Conservation (phyloP, 2,888 invertebrate species). For the Zele albiditarsus region DNA sequence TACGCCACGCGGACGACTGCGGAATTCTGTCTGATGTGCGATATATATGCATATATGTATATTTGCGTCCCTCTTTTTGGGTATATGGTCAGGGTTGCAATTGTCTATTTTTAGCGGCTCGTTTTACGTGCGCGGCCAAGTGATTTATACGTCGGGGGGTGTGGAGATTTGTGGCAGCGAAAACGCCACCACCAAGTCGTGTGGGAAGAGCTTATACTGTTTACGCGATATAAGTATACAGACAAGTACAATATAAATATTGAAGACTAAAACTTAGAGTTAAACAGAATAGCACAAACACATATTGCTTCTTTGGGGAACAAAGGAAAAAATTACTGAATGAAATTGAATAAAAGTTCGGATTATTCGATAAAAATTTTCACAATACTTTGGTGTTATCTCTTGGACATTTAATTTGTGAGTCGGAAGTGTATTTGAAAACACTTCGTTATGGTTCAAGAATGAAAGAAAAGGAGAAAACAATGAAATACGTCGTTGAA, state of each 20-base stretch:
- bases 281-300: too few species aligned
- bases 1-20: not conserved
- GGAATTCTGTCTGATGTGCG: not conserved
- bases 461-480: not conserved
- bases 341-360: too few species aligned
- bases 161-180: slow-evolving; percentile 37
- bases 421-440: too few species aligned
- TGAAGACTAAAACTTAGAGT: not conserved
- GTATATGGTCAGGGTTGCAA: slow-evolving; percentile 15
- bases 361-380: too few species aligned
- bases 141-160: slow-evolving; percentile 36
- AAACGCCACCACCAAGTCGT: slow-evolving; percentile 9
- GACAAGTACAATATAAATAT: not conserved
- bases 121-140: slow-evolving; percentile 31
- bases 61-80: not conserved
- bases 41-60: slow-evolving; percentile 5
- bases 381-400: too few species aligned
- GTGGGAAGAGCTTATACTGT: not conserved
- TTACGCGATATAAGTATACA: not conserved
- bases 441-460: too few species aligned
- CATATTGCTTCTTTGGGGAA: not conserved
- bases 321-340: not conserved
- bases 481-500: not conserved
- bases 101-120: slow-evolving; percentile 32
- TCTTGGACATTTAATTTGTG: too few species aligned